A percentile compares a stretch with the other conserved stretches of the same genome.
Evolutionary conservation across 1,140 invertebrate species (phyloP).

Genomic region (Philaenus spumarius): DNA sequence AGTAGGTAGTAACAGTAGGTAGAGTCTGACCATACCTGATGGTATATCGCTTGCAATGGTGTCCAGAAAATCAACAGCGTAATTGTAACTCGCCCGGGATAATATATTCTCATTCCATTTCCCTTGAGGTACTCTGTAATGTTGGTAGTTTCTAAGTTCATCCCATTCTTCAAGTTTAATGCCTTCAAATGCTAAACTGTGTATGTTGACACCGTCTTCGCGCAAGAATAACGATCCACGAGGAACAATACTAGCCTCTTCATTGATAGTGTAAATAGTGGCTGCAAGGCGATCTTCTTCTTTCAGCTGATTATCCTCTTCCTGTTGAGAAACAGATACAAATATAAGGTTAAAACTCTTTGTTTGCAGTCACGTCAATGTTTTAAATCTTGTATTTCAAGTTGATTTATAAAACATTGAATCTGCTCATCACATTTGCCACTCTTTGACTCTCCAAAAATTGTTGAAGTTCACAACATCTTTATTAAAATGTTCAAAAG

Average conservation of each 20-base stretch:
- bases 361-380: too few species aligned
- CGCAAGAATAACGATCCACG: constrained; percentile 61
- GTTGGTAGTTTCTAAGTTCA: constrained; percentile 57
- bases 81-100: constrained; percentile 65
- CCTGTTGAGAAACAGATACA: too few species aligned
- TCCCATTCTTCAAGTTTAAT: constrained; percentile 49
- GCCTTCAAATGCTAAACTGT: constrained; percentile 61
- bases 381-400: too few species aligned
- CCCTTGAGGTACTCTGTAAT: constrained; percentile 54
- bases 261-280: constrained; percentile 56
- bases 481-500: too few species aligned
- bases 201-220: constrained; percentile 52
- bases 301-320: constrained; percentile 44
- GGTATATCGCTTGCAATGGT: constrained; percentile 59
- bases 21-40: too few species aligned
- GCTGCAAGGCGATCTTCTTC: constrained; percentile 68
- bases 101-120: constrained; percentile 65
- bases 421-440: too few species aligned
- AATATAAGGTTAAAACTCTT: too few species aligned
- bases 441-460: too few species aligned
- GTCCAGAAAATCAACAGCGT: constrained; percentile 68
- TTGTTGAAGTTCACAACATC: too few species aligned
- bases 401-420: too few species aligned
- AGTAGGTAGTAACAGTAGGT: too few species aligned
- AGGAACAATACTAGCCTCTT: constrained; percentile 60